Conservation (phyloP, 1,140 invertebrate genomes). For the Vanessa atalanta region DNA sequence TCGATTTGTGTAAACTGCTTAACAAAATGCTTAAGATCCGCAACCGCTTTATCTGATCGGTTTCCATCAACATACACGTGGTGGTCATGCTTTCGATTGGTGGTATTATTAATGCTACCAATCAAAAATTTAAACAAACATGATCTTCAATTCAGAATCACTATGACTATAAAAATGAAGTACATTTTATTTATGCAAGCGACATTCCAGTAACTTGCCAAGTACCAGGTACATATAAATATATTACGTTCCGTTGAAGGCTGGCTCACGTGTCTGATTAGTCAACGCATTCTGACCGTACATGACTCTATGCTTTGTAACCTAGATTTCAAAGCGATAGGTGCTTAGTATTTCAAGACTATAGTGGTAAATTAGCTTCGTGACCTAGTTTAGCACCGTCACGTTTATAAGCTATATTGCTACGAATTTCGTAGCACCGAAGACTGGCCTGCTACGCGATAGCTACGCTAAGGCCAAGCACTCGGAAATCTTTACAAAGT, state of each 20-base stretch:
- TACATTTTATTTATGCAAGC: too few relatives aligned
- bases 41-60: too few relatives aligned
- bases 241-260: not conserved
- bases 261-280: slow-evolving; percentile 2
- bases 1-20: too few relatives aligned
- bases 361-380: slow-evolving; percentile 35
- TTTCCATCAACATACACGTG: too few relatives aligned
- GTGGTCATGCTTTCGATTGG: too few relatives aligned
- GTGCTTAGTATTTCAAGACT: slow-evolving; percentile 24
- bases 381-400: slow-evolving; percentile 43
- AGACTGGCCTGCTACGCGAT: slow-evolving; percentile 26
- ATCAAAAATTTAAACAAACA: too few relatives aligned
- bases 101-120: too few relatives aligned
- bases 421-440: slow-evolving; percentile 37
- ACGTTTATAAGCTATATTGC: slow-evolving; percentile 32
- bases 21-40: too few relatives aligned
- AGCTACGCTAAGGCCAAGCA: slow-evolving; percentile 14
- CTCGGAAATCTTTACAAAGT: slow-evolving; percentile 4
- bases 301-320: slow-evolving; percentile 13
- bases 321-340: slow-evolving; percentile 33
- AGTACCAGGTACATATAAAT: too few relatives aligned
- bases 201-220: too few relatives aligned
- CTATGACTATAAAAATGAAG: too few relatives aligned
- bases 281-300: slow-evolving; percentile 16
- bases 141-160: too few relatives aligned